Base-by-base conservation (phyloP, 2,797 vertebrate species). In the Dallia pectoralis region DNA sequence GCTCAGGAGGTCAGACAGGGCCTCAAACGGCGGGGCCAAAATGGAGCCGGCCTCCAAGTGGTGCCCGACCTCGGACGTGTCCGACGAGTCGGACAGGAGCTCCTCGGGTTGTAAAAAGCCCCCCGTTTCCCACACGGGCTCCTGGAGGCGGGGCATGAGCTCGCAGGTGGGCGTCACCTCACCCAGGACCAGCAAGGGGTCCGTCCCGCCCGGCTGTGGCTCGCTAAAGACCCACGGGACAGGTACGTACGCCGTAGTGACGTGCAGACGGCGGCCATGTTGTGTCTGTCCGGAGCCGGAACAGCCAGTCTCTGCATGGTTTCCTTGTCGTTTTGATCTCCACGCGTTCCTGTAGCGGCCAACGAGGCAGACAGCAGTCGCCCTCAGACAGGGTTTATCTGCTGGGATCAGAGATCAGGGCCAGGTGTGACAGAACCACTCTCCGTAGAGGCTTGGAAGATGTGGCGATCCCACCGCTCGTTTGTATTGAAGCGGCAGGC, bases 61-160 rank as follows among this genome's bases (percentile, higher is more conserved):
- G 94, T 87, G 90, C 79, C 91, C 78, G 93, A 94, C 67, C 91
- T 94, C 94, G 6, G 94, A 95, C 67, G 87, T 96, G 79, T 93
- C 93, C 79, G 25, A 83, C 84, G 66, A 89, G 91, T 48, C 94
- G 92, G 79, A 94, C 93, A 74, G 72, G 86, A 0, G 92, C 94
- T 80, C 94, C 91, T 74, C 81, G 68, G 0, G 92, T 72, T 91
- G 93, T 86, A 95, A 95, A 88, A 94, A 91, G 51, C 88, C 94
- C 78, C 90, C 93, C 0, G 81, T 94, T 40, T 94, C 94, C 0
- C 95, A 95, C 85, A 96, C 94, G 0, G 95, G 95, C 69, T 96
- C 95, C 29, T 96, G 94, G 95, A 90, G 94, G 77, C 87, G 94
- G 53, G 95, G 95, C 86, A 95, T 95, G 95, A 94, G 93, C 0